A percentile compares a stretch with the other conserved stretches of the same genome.
Evolutionary conservation across 2,888 invertebrate species (phyloP).

Genomic region (Netelia melanura): DNA sequence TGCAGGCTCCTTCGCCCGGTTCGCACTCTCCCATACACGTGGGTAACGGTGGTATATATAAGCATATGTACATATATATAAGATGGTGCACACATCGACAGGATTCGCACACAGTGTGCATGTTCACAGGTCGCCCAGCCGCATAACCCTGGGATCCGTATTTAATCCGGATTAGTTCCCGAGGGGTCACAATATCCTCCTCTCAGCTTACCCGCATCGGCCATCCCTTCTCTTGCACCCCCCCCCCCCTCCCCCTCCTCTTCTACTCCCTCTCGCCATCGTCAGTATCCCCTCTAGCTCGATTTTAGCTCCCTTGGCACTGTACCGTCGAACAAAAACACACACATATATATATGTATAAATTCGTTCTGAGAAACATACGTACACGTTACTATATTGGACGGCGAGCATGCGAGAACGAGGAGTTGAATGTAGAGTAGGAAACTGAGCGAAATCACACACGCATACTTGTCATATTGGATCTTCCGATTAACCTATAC

Average conservation of each 20-base stretch:
- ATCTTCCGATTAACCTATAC: slow-evolving; percentile 26
- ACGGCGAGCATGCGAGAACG: neutral
- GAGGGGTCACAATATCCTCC: slow-evolving; percentile 84
- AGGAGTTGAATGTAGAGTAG: neutral
- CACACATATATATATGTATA: slow-evolving; percentile 5
- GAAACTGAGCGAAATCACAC: slow-evolving; percentile 5
- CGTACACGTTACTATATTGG: neutral
- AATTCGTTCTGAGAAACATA: neutral
- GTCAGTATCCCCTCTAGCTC: neutral
- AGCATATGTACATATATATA: slow-evolving; percentile 32
- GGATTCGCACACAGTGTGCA: slow-evolving; percentile 63
- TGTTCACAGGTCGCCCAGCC: slow-evolving; percentile 82
- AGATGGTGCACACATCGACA: slow-evolving; percentile 40
- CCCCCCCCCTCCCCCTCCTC: slow-evolving; percentile 42
- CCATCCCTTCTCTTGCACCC: slow-evolving; percentile 62
- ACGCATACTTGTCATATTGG: slow-evolving; percentile 25
- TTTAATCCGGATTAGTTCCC: slow-evolving; percentile 84
- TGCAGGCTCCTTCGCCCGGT: slow-evolving; percentile 12
- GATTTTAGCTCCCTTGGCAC: slow-evolving; percentile 46
- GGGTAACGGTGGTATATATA: slow-evolving; percentile 26
- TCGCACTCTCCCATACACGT: slow-evolving; percentile 22
- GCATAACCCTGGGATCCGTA: slow-evolving; percentile 81
- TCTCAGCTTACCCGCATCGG: slow-evolving; percentile 76
- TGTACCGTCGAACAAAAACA: slow-evolving; percentile 65
- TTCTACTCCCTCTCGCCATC: neutral